These are phyloP conservation scores for Pristiophorus japonicus DNA, from an alignment of 2,113 vertebrate species.

Conservation along the genomic window DNA sequence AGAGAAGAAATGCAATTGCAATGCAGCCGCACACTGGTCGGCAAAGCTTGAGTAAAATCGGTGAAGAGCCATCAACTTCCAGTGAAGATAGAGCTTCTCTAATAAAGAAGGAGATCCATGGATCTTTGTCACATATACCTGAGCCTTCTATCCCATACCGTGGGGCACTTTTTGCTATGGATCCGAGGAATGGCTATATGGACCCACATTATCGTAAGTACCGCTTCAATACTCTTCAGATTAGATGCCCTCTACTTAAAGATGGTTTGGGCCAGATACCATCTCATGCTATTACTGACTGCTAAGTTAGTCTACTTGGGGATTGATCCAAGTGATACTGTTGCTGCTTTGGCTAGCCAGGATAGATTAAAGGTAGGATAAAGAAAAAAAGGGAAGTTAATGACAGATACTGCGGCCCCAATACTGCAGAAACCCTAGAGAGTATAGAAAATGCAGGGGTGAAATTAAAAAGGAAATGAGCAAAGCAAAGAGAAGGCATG, in stretches of 20 bases:
- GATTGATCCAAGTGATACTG: background rate
- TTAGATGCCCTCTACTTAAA: background rate
- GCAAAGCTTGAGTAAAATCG: constrained; percentile 69
- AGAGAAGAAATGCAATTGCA: constrained; percentile 85
- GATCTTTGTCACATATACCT: constrained; percentile 78
- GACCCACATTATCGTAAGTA: constrained; percentile 91
- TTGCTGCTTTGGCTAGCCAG: background rate
- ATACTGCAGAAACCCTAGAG: too few relatives aligned
- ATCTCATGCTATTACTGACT: background rate
- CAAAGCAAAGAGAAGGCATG: too few relatives aligned
- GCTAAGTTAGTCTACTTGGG: background rate
- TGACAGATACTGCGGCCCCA: too few relatives aligned
- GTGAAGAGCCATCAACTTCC: constrained; percentile 89
- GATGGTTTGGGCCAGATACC: background rate
- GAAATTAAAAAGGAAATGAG: too few relatives aligned
- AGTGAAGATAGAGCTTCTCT: constrained; percentile 83
- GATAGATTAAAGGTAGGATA: too few relatives aligned
- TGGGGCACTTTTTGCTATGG: constrained; percentile 85
- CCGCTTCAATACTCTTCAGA: constrained; percentile 43
- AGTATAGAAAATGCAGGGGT: too few relatives aligned
- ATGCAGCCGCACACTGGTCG: constrained; percentile 68
- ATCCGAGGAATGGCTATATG: constrained; percentile 87
- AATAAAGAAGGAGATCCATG: constrained; percentile 93
- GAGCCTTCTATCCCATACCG: constrained; percentile 86
- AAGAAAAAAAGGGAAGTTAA: too few relatives aligned